Base-by-base conservation (phyloP, 2,113 vertebrate species). In the Microcebus murinus region DNA sequence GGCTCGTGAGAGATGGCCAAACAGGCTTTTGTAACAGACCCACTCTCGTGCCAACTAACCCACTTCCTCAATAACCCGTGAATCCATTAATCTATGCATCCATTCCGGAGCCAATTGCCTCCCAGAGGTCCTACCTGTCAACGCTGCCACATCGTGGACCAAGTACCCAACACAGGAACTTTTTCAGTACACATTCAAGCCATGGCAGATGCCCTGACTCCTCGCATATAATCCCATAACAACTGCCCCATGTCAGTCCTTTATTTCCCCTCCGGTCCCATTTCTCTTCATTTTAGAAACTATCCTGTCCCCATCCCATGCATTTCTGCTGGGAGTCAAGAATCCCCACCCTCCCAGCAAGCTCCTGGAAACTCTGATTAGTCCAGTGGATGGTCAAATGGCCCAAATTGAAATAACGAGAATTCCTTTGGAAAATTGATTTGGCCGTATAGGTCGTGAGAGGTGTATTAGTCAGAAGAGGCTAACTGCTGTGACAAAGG, bases 381-480 rank as follows among this genome's bases (percentile, higher is more conserved):
- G 10, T 21, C 61, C 63, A 27, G 3, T 4, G 17, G 11, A 15
- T 63, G 4, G 65, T 70, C 65, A 91, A 50, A 65, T 45, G 45
- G 61, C 7, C 6, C 4, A 2, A 29, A 14, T 1, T 31, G 55
- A 68, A 17, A 65, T 36, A 70, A 67, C 27, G 20, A 59, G 6
- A 74, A 63, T 55, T 68, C 11, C 45, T 84, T 74, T 70, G n/a
- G 23, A 57, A n/a, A 63, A 70, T 1, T 11, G 25, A 17, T 25
- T n/a, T 0, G 3, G 61, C 70, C 31, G 34, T 0, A 42, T 3
- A 29, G 42, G 50, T 45, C 9, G 80, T 1, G 15, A 55, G 8
- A 21, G 23, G 39, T 7, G 0, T 15, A 1, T 67, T 14, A n/a
- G 50, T n/a, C 50, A 52, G 6, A 34, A 6, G 2, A 67, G 23